Evolutionary conservation across 2,888 invertebrate genomes (phyloP).

Genomic region (Danaus chrysippus): DNA sequence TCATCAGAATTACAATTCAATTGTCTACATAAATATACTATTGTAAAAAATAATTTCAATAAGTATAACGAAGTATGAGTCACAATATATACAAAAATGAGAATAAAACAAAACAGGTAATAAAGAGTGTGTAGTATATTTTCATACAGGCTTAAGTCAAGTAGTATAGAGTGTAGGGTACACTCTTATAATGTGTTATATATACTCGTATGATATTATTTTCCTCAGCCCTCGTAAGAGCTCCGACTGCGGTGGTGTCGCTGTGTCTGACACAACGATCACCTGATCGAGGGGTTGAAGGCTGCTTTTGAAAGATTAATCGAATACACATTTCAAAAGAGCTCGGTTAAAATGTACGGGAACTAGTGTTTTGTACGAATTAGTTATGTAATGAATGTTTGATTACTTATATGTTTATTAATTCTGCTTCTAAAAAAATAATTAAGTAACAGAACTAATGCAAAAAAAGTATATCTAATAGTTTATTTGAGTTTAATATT

Average conservation of each 20-base stretch:
- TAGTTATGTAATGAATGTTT: neutral
- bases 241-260: constrained; percentile 22
- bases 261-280: constrained; percentile 33
- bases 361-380: neutral
- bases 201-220: neutral
- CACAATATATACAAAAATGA: no score
- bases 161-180: neutral
- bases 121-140: no score
- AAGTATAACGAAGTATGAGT: no score
- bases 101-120: no score
- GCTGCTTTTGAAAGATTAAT: constrained; percentile 33
- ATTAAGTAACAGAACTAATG: neutral
- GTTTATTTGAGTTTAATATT: no score
- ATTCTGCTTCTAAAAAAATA: neutral
- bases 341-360: constrained; percentile 10
- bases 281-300: constrained; percentile 29
- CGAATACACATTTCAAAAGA: constrained; percentile 30
- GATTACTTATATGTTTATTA: neutral
- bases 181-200: neutral
- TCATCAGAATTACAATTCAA: no score
- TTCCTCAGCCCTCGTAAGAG: constrained; percentile 16
- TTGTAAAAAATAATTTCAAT: no score
- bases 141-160: no score
- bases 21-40: no score
- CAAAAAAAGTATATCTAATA: no score